These are phyloP conservation scores for Malurus alboscapulatus DNA, from an alignment of 2,113 vertebrate genomes.

Conservation along the genomic window DNA sequence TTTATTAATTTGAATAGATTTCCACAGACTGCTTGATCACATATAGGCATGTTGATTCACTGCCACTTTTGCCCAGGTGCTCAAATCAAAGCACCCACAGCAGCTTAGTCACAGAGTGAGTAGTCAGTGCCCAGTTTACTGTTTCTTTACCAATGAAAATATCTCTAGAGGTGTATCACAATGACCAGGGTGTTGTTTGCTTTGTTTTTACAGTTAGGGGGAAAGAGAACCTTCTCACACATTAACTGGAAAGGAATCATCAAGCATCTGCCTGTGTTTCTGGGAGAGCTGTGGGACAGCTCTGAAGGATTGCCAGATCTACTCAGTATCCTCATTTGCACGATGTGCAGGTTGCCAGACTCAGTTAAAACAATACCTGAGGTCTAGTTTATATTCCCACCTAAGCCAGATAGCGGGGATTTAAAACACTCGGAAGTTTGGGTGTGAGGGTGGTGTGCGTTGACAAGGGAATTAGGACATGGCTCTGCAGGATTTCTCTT, in stretches of 20 bases:
- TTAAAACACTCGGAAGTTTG: constrained; percentile 26
- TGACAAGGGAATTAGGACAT: background rate
- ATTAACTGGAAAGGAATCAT: background rate
- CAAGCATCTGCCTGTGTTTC: background rate
- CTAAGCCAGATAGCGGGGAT: background rate
- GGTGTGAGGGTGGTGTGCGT: fast-evolving
- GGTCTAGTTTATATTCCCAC: constrained; percentile 28
- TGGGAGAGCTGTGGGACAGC: constrained; percentile 3
- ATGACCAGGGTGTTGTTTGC: background rate
- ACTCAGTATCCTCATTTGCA: background rate
- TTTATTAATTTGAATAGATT: background rate
- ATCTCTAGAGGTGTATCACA: background rate
- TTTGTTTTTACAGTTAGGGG: background rate
- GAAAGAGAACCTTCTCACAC: background rate
- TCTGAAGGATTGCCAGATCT: constrained; percentile 26
- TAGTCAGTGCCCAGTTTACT: background rate
- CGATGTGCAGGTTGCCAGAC: background rate
- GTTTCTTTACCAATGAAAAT: background rate
- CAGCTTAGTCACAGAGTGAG: background rate
- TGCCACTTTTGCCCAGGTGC: background rate
- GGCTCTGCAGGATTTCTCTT: background rate
- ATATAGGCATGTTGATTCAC: background rate
- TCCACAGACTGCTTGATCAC: background rate
- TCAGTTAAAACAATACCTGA: constrained; percentile 40
- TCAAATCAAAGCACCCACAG: background rate